Evolutionary conservation across 2,888 invertebrate species (phyloP), one percentile per base, ranked within the genome.

Genomic region (Drosophila demipolita): DNA sequence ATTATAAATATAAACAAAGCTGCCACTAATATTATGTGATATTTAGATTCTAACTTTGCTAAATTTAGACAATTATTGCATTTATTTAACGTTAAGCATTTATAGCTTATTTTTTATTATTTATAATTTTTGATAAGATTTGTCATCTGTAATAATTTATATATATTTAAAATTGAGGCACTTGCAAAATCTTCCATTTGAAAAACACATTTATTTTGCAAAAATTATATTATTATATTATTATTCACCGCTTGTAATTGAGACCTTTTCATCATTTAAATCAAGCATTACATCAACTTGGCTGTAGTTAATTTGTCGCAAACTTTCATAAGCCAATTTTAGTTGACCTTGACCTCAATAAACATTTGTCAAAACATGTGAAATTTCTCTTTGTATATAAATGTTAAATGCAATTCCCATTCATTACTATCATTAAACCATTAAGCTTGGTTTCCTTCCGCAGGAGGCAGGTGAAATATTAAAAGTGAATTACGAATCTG

Each of bases 401-500:
- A 29, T 23, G 20, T 6, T 62, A 76, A 65, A 69, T 59, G 60
- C 57, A 36, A 73, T 23, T 59, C 32, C 26, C 49, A 54, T 59
- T 50, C 42, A 57, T 29, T 35, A 60, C 57, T 48, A 80, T 52
- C 32, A 49, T 61, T 53, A 33, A 42, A 35, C 6, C 61, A 70
- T 59, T 40, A 40, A 9, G 40, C 32, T 64, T 60, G 64, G 59
- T 71, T 38, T 52, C 48, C 53, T 9, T 29, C n/a, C 42, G 42
- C 42, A 20, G 29, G 17, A 26, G 49, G 26, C 58, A 26, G 15
- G 29, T 32, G 36, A 17, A 11, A 45, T 62, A 66, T 74, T 68
- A 65, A 78, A 78, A 68, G 66, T 63, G 48, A 67, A 79, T 87
- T 82, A 85, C 80, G 45, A 53, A 54, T 38, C 66, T 63, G 64